Evolutionary conservation across 1,140 invertebrate species (phyloP).

Genomic region (Bombus confusus): DNA sequence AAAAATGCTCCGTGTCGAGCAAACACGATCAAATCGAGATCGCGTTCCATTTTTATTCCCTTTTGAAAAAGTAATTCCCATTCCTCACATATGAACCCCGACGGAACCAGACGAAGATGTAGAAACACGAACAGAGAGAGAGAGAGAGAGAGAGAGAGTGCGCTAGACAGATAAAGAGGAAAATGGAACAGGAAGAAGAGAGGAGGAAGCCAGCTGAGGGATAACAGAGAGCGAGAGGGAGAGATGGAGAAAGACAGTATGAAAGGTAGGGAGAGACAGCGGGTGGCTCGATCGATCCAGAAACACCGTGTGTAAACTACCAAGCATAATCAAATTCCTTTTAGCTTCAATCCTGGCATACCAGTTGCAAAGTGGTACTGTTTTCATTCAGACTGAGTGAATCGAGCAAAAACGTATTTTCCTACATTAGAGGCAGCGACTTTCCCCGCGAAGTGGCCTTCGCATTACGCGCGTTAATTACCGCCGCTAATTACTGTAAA

Average conservation of each 20-base stretch:
- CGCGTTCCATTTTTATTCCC: constrained; percentile 11
- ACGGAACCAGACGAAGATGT: constrained; percentile 41
- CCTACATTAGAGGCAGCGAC: background rate
- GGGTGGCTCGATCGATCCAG: constrained; percentile 67
- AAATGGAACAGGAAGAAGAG: constrained; percentile 40
- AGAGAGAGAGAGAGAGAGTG: background rate
- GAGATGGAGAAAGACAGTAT: background rate
- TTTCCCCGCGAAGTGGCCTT: constrained; percentile 23
- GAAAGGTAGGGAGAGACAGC: constrained; percentile 27
- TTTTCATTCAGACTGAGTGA: constrained; percentile 58
- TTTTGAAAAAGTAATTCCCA: constrained; percentile 44
- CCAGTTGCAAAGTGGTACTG: constrained; percentile 54
- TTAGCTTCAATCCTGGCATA: constrained; percentile 56
- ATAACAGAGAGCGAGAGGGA: background rate
- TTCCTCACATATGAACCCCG: constrained; percentile 24
- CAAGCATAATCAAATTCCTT: constrained; percentile 71
- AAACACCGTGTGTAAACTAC: constrained; percentile 70
- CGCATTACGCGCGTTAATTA: constrained; percentile 42
- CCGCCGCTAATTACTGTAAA: constrained; percentile 38
- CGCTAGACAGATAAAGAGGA: constrained; percentile 36
- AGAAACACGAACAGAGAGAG: constrained; percentile 24
- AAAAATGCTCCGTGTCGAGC: background rate
- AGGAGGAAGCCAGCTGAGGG: constrained; percentile 3
- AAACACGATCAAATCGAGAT: background rate
- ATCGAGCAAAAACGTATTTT: constrained; percentile 49